Percentiles rank a stretch among this genome's conserved stretches.
Conservation (phyloP, 1,140 invertebrate species). For the Polyergus mexicanus region DNA sequence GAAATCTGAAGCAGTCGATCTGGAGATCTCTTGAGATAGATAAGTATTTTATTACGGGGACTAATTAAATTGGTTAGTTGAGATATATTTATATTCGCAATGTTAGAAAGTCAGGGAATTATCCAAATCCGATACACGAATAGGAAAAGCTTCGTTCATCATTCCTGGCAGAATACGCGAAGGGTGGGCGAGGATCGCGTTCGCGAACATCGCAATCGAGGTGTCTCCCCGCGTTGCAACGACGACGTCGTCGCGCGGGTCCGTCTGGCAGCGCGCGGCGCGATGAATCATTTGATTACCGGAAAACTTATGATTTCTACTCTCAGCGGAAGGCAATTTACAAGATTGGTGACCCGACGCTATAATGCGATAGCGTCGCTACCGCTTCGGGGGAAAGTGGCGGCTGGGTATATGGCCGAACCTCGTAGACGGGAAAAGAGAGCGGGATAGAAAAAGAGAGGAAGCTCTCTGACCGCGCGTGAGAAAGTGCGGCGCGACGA, state of each 20-base stretch:
- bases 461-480: background rate
- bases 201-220: slow-evolving; percentile 27
- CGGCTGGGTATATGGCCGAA: slow-evolving; percentile 33
- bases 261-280: slow-evolving; percentile 41
- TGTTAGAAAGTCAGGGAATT: background rate
- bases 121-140: slow-evolving; percentile 3
- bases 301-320: slow-evolving; percentile 77
- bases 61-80: slow-evolving; percentile 30
- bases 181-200: background rate
- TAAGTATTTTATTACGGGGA: background rate
- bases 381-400: slow-evolving; percentile 61
- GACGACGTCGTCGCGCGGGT: slow-evolving; percentile 26
- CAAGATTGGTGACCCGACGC: slow-evolving; percentile 75
- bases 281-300: slow-evolving; percentile 79
- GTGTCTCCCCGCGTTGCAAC: slow-evolving; percentile 31
- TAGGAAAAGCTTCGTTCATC: background rate
- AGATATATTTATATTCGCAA: slow-evolving; percentile 15
- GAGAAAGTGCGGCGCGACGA: slow-evolving; percentile 22
- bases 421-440: background rate
- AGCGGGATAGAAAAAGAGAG: background rate
- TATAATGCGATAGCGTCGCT: slow-evolving; percentile 75
- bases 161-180: background rate
- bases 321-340: slow-evolving; percentile 78
- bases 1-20: background rate
- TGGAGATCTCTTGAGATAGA: background rate